phyloP scores from a whole-genome alignment of 2,888 invertebrate species.

The Euphydryas editha region DNA sequence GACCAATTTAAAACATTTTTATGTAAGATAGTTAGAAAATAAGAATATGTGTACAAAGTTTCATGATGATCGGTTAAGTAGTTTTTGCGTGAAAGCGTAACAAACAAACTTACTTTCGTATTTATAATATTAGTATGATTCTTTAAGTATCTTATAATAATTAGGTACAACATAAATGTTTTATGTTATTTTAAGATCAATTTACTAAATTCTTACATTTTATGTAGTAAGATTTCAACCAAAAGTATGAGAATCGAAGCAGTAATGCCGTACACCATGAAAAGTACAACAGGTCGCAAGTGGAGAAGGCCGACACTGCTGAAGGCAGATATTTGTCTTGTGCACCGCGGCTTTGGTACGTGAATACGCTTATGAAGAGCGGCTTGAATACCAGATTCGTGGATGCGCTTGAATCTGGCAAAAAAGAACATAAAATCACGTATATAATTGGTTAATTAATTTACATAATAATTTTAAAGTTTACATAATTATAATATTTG shows the following conservation, averaged over 20 bases:
- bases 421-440: background rate
- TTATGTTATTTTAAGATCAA: background rate
- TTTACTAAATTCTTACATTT: constrained; percentile 49
- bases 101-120: too few species aligned
- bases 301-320: constrained; percentile 78
- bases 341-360: constrained; percentile 61
- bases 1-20: too few species aligned
- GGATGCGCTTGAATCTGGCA: constrained; percentile 79
- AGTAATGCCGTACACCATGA: constrained; percentile 67
- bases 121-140: too few species aligned
- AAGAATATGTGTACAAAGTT: too few species aligned
- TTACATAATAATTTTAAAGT: too few species aligned
- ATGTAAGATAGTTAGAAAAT: too few species aligned
- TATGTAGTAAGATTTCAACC: constrained; percentile 53
- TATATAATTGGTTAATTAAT: too few species aligned
- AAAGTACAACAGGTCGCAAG: constrained; percentile 69
- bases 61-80: too few species aligned
- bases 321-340: constrained; percentile 58
- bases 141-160: too few species aligned
- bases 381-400: constrained; percentile 81
- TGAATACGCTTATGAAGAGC: constrained; percentile 54
- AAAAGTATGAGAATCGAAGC: constrained; percentile 53
- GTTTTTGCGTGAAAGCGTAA: too few species aligned
- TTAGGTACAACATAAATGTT: too few species aligned
- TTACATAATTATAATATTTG: too few species aligned